These are phyloP conservation scores for Mesocricetus auratus DNA, from an alignment of 2,113 vertebrate genomes.

Conservation along the genomic window DNA sequence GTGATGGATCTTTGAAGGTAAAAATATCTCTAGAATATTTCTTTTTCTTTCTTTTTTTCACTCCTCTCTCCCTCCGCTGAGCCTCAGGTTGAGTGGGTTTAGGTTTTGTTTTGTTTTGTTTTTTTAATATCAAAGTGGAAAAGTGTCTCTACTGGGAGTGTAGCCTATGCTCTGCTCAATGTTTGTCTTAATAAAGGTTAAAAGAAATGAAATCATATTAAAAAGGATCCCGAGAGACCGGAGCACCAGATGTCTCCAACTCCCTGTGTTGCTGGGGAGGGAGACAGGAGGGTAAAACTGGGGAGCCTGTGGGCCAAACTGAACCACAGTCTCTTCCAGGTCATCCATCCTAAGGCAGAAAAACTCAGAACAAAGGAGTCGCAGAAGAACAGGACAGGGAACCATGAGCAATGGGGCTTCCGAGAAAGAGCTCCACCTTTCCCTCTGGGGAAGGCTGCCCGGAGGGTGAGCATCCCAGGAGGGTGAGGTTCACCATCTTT, in stretches of 20 bases:
- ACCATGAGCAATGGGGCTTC: background rate
- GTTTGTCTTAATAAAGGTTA: slow-evolving; percentile 86
- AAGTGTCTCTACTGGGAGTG: slow-evolving; percentile 78
- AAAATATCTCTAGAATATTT: slow-evolving; percentile 80
- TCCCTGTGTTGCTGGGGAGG: slow-evolving; percentile 30
- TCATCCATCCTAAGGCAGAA: background rate
- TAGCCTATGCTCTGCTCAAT: slow-evolving; percentile 77
- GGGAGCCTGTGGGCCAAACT: background rate
- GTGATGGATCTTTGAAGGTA: slow-evolving; percentile 85
- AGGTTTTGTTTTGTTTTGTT: slow-evolving; percentile 80
- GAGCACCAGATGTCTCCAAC: slow-evolving; percentile 64
- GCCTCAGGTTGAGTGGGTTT: slow-evolving; percentile 77
- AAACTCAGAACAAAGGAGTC: background rate
- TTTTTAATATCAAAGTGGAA: slow-evolving; percentile 83
- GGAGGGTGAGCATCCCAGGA: background rate
- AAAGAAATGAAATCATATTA: slow-evolving; percentile 85
- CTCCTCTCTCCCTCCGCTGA: slow-evolving; percentile 40
- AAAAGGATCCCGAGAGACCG: slow-evolving; percentile 78
- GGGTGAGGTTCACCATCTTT: background rate
- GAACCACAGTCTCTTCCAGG: background rate
- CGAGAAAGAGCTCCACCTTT: background rate
- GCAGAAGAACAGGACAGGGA: background rate
- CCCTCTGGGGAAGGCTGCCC: background rate
- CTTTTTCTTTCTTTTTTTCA: slow-evolving; percentile 8
- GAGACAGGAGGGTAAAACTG: background rate